A percentile compares a stretch with the other conserved stretches of the same genome.
phyloP scores from a whole-genome alignment of 1,140 invertebrate genomes.

The Diorhabda carinulata region DNA sequence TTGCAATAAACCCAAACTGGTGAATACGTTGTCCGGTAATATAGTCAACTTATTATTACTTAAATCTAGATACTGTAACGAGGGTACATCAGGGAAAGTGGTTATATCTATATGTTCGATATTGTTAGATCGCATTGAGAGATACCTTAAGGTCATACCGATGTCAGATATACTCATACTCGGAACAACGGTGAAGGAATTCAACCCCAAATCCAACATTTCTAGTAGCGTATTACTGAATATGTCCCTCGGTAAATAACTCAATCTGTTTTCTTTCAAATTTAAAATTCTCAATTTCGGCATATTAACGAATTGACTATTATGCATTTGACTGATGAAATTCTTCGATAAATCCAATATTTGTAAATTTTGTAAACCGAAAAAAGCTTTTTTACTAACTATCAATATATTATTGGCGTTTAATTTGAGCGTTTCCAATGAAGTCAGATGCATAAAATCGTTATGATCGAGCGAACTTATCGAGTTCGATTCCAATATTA shows the following conservation, averaged over 20 bases:
- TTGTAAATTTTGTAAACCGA: constrained; percentile 68
- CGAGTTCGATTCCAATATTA: constrained; percentile 71
- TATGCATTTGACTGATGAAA: constrained; percentile 68
- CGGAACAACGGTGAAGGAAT: constrained; percentile 73
- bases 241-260: constrained; percentile 71
- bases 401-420: constrained; percentile 69
- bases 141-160: constrained; percentile 67
- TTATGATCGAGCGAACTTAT: constrained; percentile 66
- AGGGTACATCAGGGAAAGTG: constrained; percentile 77
- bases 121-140: constrained; percentile 75
- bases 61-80: constrained; percentile 73
- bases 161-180: constrained; percentile 68
- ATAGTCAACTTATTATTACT: constrained; percentile 78
- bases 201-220: constrained; percentile 73
- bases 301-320: constrained; percentile 78
- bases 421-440: constrained; percentile 70
- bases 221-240: constrained; percentile 77
- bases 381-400: constrained; percentile 71
- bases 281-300: constrained; percentile 71
- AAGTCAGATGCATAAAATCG: constrained; percentile 64
- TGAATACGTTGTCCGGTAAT: constrained; percentile 84
- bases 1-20: constrained; percentile 71
- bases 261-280: constrained; percentile 70
- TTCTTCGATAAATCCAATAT: constrained; percentile 77
- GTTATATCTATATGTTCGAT: constrained; percentile 84